phyloP scores from a whole-genome alignment of 1,140 invertebrate genomes.

The Wasmannia auropunctata region DNA sequence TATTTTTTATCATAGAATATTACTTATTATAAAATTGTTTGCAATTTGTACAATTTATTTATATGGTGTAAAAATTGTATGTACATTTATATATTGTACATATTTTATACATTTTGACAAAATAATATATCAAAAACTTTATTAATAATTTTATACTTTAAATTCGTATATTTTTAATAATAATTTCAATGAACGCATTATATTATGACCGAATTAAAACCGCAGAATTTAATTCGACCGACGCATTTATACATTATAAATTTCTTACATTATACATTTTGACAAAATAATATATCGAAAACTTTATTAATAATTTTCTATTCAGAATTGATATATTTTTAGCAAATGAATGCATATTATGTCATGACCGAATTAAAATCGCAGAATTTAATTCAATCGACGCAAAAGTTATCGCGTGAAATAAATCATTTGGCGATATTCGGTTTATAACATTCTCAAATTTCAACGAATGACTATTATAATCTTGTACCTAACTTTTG shows the following conservation, averaged over 20 bases:
- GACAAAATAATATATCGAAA: neutral
- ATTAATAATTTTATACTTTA: neutral
- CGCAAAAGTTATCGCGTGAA: neutral
- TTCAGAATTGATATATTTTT: neutral
- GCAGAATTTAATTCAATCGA: neutral
- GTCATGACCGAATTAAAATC: neutral
- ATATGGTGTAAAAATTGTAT: too few species aligned
- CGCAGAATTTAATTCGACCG: neutral
- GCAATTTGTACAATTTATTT: neutral
- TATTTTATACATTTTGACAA: neutral
- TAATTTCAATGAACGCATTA: neutral
- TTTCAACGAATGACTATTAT: conserved; percentile 47
- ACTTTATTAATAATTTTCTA: neutral
- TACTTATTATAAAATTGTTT: neutral
- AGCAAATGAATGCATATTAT: neutral
- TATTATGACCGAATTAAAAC: neutral
- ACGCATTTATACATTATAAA: too few species aligned
- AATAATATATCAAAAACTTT: neutral
- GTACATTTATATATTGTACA: neutral
- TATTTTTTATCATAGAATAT: neutral
- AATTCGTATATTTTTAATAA: neutral
- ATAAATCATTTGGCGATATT: conserved; percentile 3
- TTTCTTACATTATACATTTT: neutral
- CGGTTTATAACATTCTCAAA: conserved; percentile 19
- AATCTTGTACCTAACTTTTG: conserved; percentile 12